These are phyloP conservation scores for Rhodophaea formosa DNA, from an alignment of 2,888 invertebrate species.

Conservation along the genomic window DNA sequence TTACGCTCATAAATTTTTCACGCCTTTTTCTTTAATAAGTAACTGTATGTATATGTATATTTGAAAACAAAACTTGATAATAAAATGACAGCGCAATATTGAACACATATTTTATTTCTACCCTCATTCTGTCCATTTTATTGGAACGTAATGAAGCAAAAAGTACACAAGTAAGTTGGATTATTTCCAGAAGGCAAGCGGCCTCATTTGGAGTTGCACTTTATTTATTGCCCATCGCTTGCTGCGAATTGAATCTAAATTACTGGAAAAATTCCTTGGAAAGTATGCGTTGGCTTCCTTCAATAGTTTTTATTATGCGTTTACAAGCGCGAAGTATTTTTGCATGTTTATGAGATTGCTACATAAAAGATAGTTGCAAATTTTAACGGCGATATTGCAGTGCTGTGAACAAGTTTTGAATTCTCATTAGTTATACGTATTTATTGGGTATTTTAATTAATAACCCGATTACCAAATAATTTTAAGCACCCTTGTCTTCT, in stretches of 20 bases:
- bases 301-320: constrained; percentile 26
- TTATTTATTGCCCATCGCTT: constrained; percentile 66
- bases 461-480: too few relatives aligned
- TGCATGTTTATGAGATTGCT: background rate
- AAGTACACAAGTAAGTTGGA: constrained; percentile 64
- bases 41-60: too few relatives aligned
- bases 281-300: constrained; percentile 39
- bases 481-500: too few relatives aligned
- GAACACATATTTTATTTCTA: constrained; percentile 11
- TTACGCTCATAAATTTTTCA: too few relatives aligned
- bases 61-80: too few relatives aligned
- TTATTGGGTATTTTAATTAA: too few relatives aligned
- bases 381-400: background rate
- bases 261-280: constrained; percentile 54
- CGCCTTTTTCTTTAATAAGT: too few relatives aligned
- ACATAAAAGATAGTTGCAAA: background rate
- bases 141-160: constrained; percentile 59
- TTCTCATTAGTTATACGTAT: too few relatives aligned
- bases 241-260: constrained; percentile 71
- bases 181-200: constrained; percentile 59
- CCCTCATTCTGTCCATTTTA: constrained; percentile 38
- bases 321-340: constrained; percentile 20
- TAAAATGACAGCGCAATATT: background rate
- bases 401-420: too few relatives aligned
- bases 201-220: constrained; percentile 68